A percentile compares a stretch with the other conserved stretches of the same genome.
phyloP scores from a whole-genome alignment of 2,113 vertebrate species.

The Nycticryphes semicollaris region DNA sequence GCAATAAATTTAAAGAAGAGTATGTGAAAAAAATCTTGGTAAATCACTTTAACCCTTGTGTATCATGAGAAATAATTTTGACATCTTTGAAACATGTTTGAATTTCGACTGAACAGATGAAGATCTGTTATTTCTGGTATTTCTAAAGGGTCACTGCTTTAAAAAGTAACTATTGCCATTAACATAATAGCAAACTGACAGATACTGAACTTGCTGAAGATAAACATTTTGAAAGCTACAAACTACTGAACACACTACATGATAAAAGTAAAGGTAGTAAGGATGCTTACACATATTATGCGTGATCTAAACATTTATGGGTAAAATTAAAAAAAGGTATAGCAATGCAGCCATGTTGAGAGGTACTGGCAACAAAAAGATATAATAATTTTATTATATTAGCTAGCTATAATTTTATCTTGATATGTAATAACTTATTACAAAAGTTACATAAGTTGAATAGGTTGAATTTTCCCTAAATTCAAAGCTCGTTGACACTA shows the following conservation, averaged over 20 bases:
- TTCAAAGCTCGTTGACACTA: neutral
- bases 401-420: neutral
- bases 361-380: neutral
- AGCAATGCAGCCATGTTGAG: neutral
- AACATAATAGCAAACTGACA: neutral
- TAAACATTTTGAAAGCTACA: neutral
- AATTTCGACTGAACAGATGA: neutral
- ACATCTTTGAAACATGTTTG: conserved; percentile 11
- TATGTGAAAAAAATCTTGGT: neutral
- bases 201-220: neutral
- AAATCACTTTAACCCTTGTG: conserved; percentile 22
- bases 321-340: neutral
- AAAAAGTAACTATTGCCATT: conserved; percentile 23
- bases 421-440: neutral
- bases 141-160: neutral
- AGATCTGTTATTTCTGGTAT: too few species aligned
- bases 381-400: neutral
- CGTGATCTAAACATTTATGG: neutral
- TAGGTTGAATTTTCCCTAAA: neutral
- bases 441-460: neutral
- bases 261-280: neutral
- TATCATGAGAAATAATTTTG: neutral
- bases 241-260: neutral
- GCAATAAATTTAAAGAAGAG: neutral
- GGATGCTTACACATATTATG: neutral